Percentiles rank a stretch among this genome's conserved stretches.
phyloP scores from a whole-genome alignment of 1,140 invertebrate genomes.

The Camponotus pennsylvanicus region DNA sequence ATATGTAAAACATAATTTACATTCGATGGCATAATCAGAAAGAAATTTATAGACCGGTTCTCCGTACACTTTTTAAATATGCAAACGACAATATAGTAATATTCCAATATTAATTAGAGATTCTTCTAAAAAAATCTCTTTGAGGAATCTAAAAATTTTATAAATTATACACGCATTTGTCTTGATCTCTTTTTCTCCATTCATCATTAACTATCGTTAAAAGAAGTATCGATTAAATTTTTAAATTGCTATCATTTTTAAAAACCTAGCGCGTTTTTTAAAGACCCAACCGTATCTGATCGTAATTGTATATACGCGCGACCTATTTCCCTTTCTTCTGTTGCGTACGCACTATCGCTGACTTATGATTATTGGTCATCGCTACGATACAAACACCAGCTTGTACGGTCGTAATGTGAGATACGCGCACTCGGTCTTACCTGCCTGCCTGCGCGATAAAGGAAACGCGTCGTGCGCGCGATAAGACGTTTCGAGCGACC shows the following conservation, averaged over 20 bases:
- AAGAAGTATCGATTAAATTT: constrained; percentile 11
- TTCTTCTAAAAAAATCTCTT: too few relatives aligned
- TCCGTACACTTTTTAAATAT: too few relatives aligned
- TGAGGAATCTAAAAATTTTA: too few relatives aligned
- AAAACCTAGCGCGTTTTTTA: background rate
- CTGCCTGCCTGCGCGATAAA: constrained; percentile 45
- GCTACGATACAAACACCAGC: constrained; percentile 34
- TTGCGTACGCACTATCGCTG: constrained; percentile 31
- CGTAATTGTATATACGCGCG: constrained; percentile 35
- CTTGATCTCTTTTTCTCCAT: too few relatives aligned
- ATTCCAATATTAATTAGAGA: too few relatives aligned
- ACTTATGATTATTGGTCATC: constrained; percentile 41
- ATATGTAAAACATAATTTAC: too few relatives aligned
- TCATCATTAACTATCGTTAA: too few relatives aligned
- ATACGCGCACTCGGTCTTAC: constrained; percentile 49
- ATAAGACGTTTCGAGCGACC: constrained; percentile 28
- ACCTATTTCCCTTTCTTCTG: constrained; percentile 38
- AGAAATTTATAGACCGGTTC: too few relatives aligned
- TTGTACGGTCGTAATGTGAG: constrained; percentile 42
- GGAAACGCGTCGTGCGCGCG: constrained; percentile 25
- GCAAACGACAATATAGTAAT: too few relatives aligned
- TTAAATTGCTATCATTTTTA: constrained; percentile 43
- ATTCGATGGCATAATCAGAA: too few relatives aligned
- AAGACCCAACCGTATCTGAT: background rate
- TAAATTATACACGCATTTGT: too few relatives aligned